Percentiles rank a stretch among this genome's conserved stretches.
These are phyloP conservation scores for Athalia rosae DNA, from an alignment of 2,888 invertebrate species.

Conservation along the genomic window DNA sequence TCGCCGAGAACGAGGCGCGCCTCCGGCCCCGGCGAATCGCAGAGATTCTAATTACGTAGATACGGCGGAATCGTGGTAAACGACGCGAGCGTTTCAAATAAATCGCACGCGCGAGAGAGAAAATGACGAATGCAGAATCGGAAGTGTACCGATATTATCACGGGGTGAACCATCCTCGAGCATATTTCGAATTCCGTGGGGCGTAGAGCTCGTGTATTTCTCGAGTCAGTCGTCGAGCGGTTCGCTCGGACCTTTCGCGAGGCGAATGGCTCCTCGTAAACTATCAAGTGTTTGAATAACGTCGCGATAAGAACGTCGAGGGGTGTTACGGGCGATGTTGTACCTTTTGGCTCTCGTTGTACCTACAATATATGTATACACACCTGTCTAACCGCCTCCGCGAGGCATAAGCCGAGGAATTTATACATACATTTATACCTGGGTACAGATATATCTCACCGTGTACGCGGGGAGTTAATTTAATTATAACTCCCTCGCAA, in stretches of 20 bases:
- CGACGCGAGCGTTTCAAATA: too few relatives aligned
- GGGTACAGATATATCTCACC: too few relatives aligned
- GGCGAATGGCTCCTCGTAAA: constrained; percentile 25
- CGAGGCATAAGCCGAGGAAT: not conserved
- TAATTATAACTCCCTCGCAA: constrained; percentile 1
- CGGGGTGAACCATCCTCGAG: too few relatives aligned
- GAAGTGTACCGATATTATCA: not conserved
- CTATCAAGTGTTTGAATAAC: constrained; percentile 24
- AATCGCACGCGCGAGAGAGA: too few relatives aligned
- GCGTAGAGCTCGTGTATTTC: constrained; percentile 4
- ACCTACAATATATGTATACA: too few relatives aligned
- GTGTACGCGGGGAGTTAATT: not conserved
- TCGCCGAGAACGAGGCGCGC: too few relatives aligned
- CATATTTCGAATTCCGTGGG: not conserved
- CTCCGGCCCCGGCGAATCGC: too few relatives aligned
- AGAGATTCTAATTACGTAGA: too few relatives aligned
- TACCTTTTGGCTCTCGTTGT: not conserved
- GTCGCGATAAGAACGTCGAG: constrained; percentile 6
- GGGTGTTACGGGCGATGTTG: not conserved
- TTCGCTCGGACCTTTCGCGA: not conserved
- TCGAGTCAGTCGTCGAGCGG: not conserved
- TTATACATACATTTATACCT: not conserved
- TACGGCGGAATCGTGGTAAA: too few relatives aligned
- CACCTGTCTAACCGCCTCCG: too few relatives aligned
- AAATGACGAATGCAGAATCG: not conserved